These are phyloP conservation scores for Perognathus longimembris DNA, from an alignment of 2,113 vertebrate species.

Conservation along the genomic window DNA sequence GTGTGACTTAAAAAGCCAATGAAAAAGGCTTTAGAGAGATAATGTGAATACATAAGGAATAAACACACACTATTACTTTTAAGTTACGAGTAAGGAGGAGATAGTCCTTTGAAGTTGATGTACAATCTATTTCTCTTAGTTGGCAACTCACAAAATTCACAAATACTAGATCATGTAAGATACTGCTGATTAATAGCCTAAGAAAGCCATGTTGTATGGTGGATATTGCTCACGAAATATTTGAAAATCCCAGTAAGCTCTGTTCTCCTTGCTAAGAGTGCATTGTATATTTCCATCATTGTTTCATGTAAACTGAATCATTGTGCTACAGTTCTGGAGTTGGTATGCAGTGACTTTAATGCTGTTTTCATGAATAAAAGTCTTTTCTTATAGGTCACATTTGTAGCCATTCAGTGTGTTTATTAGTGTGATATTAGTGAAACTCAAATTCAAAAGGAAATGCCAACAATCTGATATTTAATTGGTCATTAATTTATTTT, in stretches of 20 bases:
- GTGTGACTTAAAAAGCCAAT: conserved; percentile 15
- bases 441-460: conserved; percentile 15
- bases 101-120: conserved; percentile 11
- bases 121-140: conserved; percentile 40
- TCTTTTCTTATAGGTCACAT: conserved; percentile 73
- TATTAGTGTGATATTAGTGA: conserved; percentile 65
- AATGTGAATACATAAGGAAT: conserved; percentile 33
- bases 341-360: conserved; percentile 75
- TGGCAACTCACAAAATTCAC: not conserved
- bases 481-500: not conserved
- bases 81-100: conserved; percentile 12
- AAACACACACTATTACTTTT: not conserved
- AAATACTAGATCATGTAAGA: not conserved
- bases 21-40: not conserved
- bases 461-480: not conserved
- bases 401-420: conserved; percentile 75
- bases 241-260: conserved; percentile 52
- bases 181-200: not conserved
- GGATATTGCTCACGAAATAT: conserved; percentile 1
- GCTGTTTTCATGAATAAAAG: conserved; percentile 81
- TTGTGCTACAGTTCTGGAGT: conserved; percentile 70
- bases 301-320: conserved; percentile 73
- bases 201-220: conserved; percentile 6
- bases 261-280: conserved; percentile 51
- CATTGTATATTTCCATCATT: conserved; percentile 66